phyloP scores from a whole-genome alignment of 2,797 vertebrate species.

The Melanotaenia boesemani region DNA sequence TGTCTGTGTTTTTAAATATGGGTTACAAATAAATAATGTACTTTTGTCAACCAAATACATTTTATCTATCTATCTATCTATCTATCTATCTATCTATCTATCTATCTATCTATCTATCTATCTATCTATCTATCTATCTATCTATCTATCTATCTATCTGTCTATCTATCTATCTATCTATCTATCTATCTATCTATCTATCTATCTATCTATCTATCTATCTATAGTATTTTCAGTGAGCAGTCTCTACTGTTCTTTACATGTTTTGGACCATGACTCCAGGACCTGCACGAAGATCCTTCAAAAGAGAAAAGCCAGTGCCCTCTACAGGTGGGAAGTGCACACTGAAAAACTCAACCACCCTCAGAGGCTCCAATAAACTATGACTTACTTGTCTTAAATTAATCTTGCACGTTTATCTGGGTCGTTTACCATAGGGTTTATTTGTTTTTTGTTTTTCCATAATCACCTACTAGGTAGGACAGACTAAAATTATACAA shows the following conservation, averaged over 20 bases:
- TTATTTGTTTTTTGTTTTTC: too few relatives aligned
- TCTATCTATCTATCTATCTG: too few relatives aligned
- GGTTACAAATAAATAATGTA: constrained; percentile 30
- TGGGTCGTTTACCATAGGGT: accelerated
- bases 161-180: constrained; percentile 34
- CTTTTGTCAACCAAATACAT: constrained; percentile 27
- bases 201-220: constrained; percentile 16
- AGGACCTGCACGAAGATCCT: constrained; percentile 5
- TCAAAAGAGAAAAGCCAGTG: constrained; percentile 77
- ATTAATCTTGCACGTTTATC: not conserved
- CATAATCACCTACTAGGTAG: too few relatives aligned
- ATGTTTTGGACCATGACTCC: not conserved
- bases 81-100: constrained; percentile 35
- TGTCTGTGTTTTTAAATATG: constrained; percentile 38
- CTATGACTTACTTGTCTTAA: not conserved
- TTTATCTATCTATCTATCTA: constrained; percentile 33
- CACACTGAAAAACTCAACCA: constrained; percentile 5
- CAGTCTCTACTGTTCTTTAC: constrained; percentile 1
- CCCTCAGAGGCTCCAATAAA: not conserved
- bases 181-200: constrained; percentile 35
- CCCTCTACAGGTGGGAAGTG: constrained; percentile 75
- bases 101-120: constrained; percentile 33
- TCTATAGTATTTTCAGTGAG: too few relatives aligned
- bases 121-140: constrained; percentile 36
- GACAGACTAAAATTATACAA: too few relatives aligned